A percentile compares a stretch with the other conserved stretches of the same genome.
Evolutionary conservation across 2,113 vertebrate species (phyloP).

Genomic region (Sitta europaea): DNA sequence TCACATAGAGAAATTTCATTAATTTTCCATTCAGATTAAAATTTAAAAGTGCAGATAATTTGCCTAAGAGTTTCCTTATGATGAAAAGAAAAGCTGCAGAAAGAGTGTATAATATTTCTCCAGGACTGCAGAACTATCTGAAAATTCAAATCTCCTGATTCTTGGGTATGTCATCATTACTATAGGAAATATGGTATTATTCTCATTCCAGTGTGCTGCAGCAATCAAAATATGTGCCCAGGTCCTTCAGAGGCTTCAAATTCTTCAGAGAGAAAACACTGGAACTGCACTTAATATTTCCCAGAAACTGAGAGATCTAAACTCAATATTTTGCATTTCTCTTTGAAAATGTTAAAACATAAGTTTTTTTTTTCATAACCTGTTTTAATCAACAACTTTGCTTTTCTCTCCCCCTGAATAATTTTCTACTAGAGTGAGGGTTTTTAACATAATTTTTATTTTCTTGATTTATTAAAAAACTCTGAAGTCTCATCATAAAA

Average conservation of each 20-base stretch:
- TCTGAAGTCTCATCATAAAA: neutral
- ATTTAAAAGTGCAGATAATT: neutral
- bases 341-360: neutral
- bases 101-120: neutral
- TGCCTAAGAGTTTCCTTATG: neutral
- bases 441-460: neutral
- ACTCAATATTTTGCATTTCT: neutral
- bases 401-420: neutral
- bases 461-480: neutral
- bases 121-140: neutral
- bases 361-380: neutral
- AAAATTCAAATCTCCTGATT: neutral
- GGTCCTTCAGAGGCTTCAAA: neutral
- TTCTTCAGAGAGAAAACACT: neutral
- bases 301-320: neutral
- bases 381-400: neutral
- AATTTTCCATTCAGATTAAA: neutral
- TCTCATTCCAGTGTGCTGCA: neutral
- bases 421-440: neutral
- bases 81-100: neutral
- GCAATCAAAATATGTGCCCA: neutral
- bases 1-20: neutral
- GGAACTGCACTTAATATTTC: neutral
- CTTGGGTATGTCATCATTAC: neutral
- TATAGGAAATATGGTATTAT: neutral